phyloP scores from a whole-genome alignment of 2,113 vertebrate genomes.

The Tragelaphus scriptus region DNA sequence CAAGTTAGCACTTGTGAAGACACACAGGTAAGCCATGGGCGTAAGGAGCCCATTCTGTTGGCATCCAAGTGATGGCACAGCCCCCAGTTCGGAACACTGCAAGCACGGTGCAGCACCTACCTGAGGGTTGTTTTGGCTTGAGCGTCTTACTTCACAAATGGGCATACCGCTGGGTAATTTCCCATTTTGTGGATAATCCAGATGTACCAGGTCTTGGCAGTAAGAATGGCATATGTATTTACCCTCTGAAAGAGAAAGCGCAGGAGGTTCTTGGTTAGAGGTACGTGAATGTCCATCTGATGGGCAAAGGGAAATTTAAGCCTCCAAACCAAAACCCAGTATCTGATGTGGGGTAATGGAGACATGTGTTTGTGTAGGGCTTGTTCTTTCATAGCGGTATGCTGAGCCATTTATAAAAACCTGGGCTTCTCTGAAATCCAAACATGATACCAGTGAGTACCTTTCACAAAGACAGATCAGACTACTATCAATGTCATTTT shows the following conservation, averaged over 20 bases:
- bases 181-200: slow-evolving; percentile 77
- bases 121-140: slow-evolving; percentile 19
- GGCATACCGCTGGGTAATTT: slow-evolving; percentile 64
- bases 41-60: fast-evolving
- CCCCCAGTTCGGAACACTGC: fast-evolving
- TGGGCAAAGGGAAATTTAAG: not conserved
- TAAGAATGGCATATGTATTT: slow-evolving; percentile 80
- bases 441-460: not conserved
- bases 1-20: fast-evolving
- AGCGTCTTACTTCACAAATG: slow-evolving; percentile 44
- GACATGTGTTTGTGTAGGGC: not conserved
- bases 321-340: not conserved
- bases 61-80: fast-evolving
- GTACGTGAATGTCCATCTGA: too few species aligned
- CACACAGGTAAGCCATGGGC: fast-evolving
- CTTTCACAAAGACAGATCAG: not conserved
- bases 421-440: not conserved
- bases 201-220: slow-evolving; percentile 80
- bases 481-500: not conserved
- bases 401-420: not conserved
- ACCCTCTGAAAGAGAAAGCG: slow-evolving; percentile 75
- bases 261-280: not conserved
- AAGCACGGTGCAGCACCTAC: slow-evolving; percentile 42
- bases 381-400: not conserved
- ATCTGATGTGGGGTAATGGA: not conserved